Percentiles rank a stretch among this genome's conserved stretches.
Conservation (phyloP, 2,113 vertebrate species). For the Micronycteris hirsuta region DNA sequence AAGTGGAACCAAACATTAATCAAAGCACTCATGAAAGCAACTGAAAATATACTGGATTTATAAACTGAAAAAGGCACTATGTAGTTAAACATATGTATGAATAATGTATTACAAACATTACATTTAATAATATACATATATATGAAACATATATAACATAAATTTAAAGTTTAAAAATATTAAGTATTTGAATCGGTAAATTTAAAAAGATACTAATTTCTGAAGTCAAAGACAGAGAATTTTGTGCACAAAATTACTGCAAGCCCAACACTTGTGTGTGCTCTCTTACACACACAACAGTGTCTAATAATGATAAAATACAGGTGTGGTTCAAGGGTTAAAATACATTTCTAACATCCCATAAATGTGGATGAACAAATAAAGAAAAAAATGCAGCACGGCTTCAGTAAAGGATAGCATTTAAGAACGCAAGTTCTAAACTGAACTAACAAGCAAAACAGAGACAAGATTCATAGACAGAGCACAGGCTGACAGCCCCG, state of each 20-base stretch:
- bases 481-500: too few relatives aligned
- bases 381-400: background rate
- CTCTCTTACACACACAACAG: background rate
- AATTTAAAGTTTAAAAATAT: background rate
- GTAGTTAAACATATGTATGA: background rate
- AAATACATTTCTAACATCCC: background rate
- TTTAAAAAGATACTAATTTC: background rate
- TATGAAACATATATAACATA: background rate
- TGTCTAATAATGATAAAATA: background rate
- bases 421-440: background rate
- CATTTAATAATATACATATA: background rate
- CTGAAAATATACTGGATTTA: background rate
- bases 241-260: background rate
- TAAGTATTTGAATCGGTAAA: background rate
- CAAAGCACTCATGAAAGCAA: background rate
- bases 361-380: background rate
- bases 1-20: background rate
- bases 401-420: background rate
- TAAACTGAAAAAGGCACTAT: background rate
- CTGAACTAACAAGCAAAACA: too few relatives aligned
- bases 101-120: background rate
- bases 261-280: accelerated
- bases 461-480: too few relatives aligned
- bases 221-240: background rate
- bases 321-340: background rate